Percentiles rank a stretch among this genome's conserved stretches.
phyloP scores from a whole-genome alignment of 1,140 invertebrate genomes.

The Drosophila lacteicornis region DNA sequence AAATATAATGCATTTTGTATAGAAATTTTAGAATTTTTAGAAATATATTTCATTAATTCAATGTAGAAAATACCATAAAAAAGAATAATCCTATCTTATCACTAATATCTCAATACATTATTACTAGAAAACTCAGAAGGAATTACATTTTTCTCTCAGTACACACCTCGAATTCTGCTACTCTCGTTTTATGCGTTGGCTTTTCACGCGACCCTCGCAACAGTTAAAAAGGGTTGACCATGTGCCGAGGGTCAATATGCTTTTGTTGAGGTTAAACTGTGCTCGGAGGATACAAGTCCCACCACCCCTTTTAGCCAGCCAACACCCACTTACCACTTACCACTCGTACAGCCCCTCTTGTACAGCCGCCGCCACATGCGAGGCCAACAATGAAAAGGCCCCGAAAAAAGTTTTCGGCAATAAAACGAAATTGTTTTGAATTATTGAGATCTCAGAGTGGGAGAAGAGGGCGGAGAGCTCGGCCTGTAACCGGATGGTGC shows the following conservation, averaged over 20 bases:
- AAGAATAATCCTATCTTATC: neutral
- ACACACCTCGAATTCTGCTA: conserved; percentile 19
- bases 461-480: neutral
- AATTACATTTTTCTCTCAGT: neutral
- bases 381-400: conserved; percentile 44
- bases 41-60: neutral
- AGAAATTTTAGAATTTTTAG: too few relatives aligned
- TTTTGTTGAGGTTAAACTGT: conserved; percentile 74
- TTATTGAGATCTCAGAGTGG: conserved; percentile 71
- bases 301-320: conserved; percentile 12
- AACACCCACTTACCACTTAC: conserved; percentile 26
- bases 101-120: neutral
- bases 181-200: conserved; percentile 64
- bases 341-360: neutral
- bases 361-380: neutral
- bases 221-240: conserved; percentile 61
- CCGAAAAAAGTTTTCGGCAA: conserved; percentile 66
- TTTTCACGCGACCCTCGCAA: conserved; percentile 62
- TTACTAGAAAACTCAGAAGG: neutral
- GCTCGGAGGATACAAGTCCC: conserved; percentile 52
- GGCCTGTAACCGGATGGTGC: conserved; percentile 44
- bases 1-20: too few relatives aligned
- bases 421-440: conserved; percentile 82
- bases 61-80: neutral
- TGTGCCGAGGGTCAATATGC: conserved; percentile 63